Base-by-base conservation (phyloP, 1,140 invertebrate species). In the Babylonia areolata region DNA sequence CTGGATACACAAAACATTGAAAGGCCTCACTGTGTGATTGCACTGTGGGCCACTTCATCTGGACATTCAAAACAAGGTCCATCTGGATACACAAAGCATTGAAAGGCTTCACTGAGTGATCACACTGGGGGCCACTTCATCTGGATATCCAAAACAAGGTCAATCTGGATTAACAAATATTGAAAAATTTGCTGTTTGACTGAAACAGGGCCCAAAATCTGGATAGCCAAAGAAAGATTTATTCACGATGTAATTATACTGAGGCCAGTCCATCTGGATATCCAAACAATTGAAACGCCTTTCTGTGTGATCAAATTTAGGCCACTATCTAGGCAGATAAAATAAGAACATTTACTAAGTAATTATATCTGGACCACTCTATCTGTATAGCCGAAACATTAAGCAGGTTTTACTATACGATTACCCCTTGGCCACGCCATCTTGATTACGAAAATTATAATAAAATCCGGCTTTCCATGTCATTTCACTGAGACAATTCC, bases 101-200 rank as follows among this genome's bases (percentile, higher is more conserved):
- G n/a, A n/a, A n/a, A 46, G 42, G 42, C 42, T 46, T 46, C 15
- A 46, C 46, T 37, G 35, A 9, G 12, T 12, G 12, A 37, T 73
- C 9, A 73, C 9, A 12, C n/a, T 73, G 71, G n/a, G 31, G 12
- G 71, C 35, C 35, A 37, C 31, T 6, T 5, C 71, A 20, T 73
- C 35, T 37, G 35, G 9, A 35, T 33, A 73, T 33, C 15, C 5
- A 73, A 73, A 33, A 33, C 71, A 35, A n/a, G n/a, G 78, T 91
- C 85, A 85, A 91, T 90, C 89, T 90, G 83, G 20, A 80, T 78
- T 37, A 46, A n/a, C 39, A 40, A 40, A 5, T 15, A 5, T n/a
- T n/a, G n/a, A n/a, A n/a, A 46, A 15, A 15, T 15, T 46, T 46
- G n/a, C n/a, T n/a, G n/a, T n/a, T n/a, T n/a, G n/a, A n/a, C n/a